Percentiles rank a stretch among this genome's conserved stretches.
Evolutionary conservation across 2,113 vertebrate species (phyloP).

Genomic region (Periophthalmus modestus): DNA sequence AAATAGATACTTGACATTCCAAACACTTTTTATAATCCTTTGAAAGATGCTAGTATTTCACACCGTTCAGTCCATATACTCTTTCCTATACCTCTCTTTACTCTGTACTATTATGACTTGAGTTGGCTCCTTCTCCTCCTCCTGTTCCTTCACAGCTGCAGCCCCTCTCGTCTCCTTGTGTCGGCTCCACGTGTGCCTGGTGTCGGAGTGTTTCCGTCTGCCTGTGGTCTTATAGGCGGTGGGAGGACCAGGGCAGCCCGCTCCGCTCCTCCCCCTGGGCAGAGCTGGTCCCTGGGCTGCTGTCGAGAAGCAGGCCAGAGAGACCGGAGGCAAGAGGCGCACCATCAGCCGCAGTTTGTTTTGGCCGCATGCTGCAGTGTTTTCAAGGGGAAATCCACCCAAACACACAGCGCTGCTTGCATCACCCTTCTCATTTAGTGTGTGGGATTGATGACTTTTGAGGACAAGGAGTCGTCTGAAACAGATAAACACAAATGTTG

Average conservation of each 20-base stretch:
- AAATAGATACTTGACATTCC: constrained; percentile 51
- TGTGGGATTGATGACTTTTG: constrained; percentile 23
- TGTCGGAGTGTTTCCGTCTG: constrained; percentile 79
- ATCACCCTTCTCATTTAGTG: constrained; percentile 24
- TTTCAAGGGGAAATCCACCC: constrained; percentile 65
- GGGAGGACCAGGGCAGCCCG: constrained; percentile 71
- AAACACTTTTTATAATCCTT: constrained; percentile 3
- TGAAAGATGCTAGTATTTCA: constrained; percentile 9
- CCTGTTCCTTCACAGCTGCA: constrained; percentile 10
- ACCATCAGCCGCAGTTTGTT: constrained; percentile 71
- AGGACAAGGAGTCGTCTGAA: constrained; percentile 19
- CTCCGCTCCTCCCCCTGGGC: constrained; percentile 61
- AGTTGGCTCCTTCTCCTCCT: constrained; percentile 8
- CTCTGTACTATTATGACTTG: constrained; percentile 12
- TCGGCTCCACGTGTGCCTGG: constrained; percentile 80
- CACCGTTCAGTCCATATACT: background rate
- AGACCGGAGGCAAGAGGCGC: constrained; percentile 71
- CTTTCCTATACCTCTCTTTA: constrained; percentile 26
- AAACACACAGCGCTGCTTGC: constrained; percentile 49
- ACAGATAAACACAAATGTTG: constrained; percentile 21
- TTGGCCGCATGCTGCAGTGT: constrained; percentile 58
- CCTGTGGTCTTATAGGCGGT: constrained; percentile 77
- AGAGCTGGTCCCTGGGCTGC: constrained; percentile 66
- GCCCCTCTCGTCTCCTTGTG: constrained; percentile 38
- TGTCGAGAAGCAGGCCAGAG: constrained; percentile 71